phyloP scores from a whole-genome alignment of 2,797 vertebrate genomes.

The Scleropages formosus region DNA sequence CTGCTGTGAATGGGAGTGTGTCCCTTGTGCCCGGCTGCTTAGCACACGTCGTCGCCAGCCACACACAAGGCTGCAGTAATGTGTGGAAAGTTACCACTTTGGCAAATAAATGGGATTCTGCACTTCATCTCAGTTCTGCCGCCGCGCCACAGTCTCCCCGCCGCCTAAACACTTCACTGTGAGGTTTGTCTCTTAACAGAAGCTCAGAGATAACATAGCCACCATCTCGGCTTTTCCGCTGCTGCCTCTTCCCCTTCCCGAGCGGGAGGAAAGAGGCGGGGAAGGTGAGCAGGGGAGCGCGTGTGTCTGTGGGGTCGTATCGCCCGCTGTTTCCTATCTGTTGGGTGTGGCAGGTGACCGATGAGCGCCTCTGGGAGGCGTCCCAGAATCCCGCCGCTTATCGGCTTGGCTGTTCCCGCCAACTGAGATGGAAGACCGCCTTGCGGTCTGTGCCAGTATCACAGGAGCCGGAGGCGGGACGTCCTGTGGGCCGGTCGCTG shows the following conservation, averaged over 20 bases:
- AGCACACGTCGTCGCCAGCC: constrained; percentile 38
- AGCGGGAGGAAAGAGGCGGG: background rate
- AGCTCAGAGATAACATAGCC: background rate
- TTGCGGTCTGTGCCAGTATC: constrained; percentile 10
- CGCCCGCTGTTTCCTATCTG: constrained; percentile 32
- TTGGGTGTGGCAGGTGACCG: constrained; percentile 28
- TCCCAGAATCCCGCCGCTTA: constrained; percentile 23
- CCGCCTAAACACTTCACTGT: constrained; percentile 25
- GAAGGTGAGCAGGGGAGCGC: background rate
- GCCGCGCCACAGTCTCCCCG: constrained; percentile 19
- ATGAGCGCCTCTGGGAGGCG: constrained; percentile 30
- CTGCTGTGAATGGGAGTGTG: constrained; percentile 31
- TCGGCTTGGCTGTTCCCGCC: constrained; percentile 20
- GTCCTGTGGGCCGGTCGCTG: constrained; percentile 38
- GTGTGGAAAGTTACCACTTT: constrained; percentile 34
- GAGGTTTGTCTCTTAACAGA: background rate
- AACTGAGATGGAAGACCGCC: constrained; percentile 33
- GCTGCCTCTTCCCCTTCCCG: constrained; percentile 2
- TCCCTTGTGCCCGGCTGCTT: constrained; percentile 27
- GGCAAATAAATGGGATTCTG: constrained; percentile 48
- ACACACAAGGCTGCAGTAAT: constrained; percentile 37
- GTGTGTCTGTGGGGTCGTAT: constrained; percentile 8
- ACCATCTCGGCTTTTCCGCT: background rate
- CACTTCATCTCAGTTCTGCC: constrained; percentile 22
- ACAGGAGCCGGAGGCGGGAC: constrained; percentile 27